Evolutionary conservation across 2,888 invertebrate species (phyloP), one percentile per base, ranked within the genome.

Genomic region (Diogma glabrata): DNA sequence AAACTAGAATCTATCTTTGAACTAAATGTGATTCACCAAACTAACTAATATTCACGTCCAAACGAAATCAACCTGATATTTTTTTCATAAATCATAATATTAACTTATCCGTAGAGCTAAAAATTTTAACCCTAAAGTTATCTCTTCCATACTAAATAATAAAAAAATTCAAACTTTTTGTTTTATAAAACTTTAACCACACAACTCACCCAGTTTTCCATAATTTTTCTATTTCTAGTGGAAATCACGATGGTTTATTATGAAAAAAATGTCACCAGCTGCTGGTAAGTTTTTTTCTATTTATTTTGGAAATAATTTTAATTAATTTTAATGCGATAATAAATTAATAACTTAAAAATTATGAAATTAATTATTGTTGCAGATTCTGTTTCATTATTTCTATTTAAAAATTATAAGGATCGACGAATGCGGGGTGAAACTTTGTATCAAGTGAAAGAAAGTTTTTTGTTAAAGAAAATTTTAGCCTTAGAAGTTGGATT

Each of bases 181-280:
- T n/a, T n/a, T n/a, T n/a, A n/a, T n/a, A n/a, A n/a, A n/a, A n/a
- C n/a, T n/a, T n/a, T n/a, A n/a, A n/a, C n/a, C n/a, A n/a, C 43
- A 43, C 20, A 43, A 43, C 43, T 43, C 20, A 43, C 43, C n/a
- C 5, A 43, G 20, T 40, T 40, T 40, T 20, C 9, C 4, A 40
- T 40, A 22, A 22, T 43, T 23, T 12, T 43, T 43, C 22, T 23
- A 7, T 43, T 43, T 22, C 43, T n/a, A 43, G 43, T 43, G 43
- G 43, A 43, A 43, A 43, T 43, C 43, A 43, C 43, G 43, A 43
- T 43, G 43, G 43, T 43, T 22, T 43, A 43, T 43, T 22, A 43
- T 43, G 43, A 43, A 43, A 22, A 43, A 43, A 43, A 43, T 43
- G 43, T 43, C 43, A 43, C 43, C 43, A 43, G 43, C 43, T 43